Evolutionary conservation across 2,113 vertebrate genomes (phyloP), one percentile per base, ranked within the genome.

Genomic region (Atherinomorus stipes): DNA sequence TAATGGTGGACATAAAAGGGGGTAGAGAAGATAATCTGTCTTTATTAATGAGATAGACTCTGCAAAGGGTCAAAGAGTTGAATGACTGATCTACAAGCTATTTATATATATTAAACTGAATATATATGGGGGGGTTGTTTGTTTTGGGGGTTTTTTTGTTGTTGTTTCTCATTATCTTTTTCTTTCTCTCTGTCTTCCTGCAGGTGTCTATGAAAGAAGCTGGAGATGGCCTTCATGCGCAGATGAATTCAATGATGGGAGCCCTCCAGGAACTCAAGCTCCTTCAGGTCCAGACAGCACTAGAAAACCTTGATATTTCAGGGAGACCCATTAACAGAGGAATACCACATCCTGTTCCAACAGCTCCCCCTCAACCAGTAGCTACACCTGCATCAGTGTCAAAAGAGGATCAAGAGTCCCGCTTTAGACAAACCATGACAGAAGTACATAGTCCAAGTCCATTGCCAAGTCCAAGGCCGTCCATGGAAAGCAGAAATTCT

Each of bases 241-340:
- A 99, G 95, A 99, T 99, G 98, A 96, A 95, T 89, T 96, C 94
- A 82, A 98, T 99, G 98, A 99, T 99, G 98, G 97, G 97, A 0
- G 97, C 98, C 0, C 94, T 99, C 53, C 97, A 99, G 89, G 98
- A 99, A 93, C 95, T 99, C 87, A 98, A 99, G 84, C 95, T 99
- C 21, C 96, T 99, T 13, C 98, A 98, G 91, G 95, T 99, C 7
- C 97, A 99, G 93, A 95, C 96, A 0, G 96, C 96, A 0, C 62
- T 99, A 75, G 95, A 97, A 74, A 96, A 94, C 80, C 65, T 99
- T 76, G 95, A 98, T 71, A 94, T 99, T 76, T 96, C 96, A 0
- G 96, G 93, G 54, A 88, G 87, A 13, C 85, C 64, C 0, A 65
- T 84, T 28, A 74, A 92, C 59, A 58, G 54, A 63, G 88, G 84